Conservation (phyloP, 2,888 invertebrate species). For the Cetonia aurata region DNA sequence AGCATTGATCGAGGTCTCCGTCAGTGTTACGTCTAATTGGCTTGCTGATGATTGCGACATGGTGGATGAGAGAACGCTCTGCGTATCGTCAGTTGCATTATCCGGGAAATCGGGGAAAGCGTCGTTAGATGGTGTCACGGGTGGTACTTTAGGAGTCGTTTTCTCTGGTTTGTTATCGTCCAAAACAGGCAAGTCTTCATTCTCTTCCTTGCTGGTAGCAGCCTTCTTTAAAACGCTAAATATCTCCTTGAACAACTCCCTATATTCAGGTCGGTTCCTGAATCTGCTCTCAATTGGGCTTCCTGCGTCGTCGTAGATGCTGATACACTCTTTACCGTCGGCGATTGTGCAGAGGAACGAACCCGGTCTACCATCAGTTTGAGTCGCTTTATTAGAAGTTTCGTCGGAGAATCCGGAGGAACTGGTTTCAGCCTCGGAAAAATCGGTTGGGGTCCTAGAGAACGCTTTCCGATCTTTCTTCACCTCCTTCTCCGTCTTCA, state of each 20-base stretch:
- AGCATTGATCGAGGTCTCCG: slow-evolving; percentile 70
- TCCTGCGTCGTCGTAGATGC: slow-evolving; percentile 85
- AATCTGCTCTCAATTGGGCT: slow-evolving; percentile 86
- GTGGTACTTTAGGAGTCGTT: slow-evolving; percentile 71
- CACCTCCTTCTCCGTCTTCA: slow-evolving; percentile 63
- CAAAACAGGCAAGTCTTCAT: slow-evolving; percentile 79
- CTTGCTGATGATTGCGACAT: slow-evolving; percentile 80
- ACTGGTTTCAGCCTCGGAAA: slow-evolving; percentile 87
- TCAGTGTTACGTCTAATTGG: slow-evolving; percentile 74
- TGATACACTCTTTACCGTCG: slow-evolving; percentile 87
- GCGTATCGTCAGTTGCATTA: slow-evolving; percentile 78
- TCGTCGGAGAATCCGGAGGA: slow-evolving; percentile 86
- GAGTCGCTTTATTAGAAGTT: slow-evolving; percentile 85
- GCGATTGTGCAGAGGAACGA: slow-evolving; percentile 87
- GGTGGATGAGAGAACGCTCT: slow-evolving; percentile 81
- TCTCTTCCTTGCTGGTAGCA: slow-evolving; percentile 85
- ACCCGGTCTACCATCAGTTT: slow-evolving; percentile 84
- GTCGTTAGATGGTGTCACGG: slow-evolving; percentile 77
- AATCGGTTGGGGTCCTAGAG: slow-evolving; percentile 83
- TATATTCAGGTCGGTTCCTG: slow-evolving; percentile 85
- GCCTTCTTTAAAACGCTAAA: slow-evolving; percentile 86
- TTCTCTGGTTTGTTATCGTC: slow-evolving; percentile 72
- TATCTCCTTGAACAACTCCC: slow-evolving; percentile 85
- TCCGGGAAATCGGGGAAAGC: slow-evolving; percentile 69
- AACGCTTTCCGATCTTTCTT: slow-evolving; percentile 67